phyloP scores from a whole-genome alignment of 2,888 invertebrate species.

The Mimachlamys varia region DNA sequence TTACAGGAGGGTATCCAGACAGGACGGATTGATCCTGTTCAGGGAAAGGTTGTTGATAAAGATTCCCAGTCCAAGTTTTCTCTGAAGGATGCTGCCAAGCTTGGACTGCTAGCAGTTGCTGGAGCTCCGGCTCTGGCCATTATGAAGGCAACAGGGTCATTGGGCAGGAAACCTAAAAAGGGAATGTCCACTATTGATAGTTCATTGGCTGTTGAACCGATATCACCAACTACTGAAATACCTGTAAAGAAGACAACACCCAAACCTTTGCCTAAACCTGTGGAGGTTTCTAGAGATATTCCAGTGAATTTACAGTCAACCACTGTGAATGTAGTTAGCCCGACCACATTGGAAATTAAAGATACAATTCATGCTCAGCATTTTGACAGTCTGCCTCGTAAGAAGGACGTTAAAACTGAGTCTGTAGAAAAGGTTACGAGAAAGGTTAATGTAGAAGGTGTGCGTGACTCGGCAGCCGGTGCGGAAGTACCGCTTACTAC shows the following conservation, averaged over 20 bases:
- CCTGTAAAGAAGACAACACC: slow-evolving; percentile 38
- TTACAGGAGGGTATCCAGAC: slow-evolving; percentile 83
- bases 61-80: slow-evolving; percentile 89
- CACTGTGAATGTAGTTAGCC: slow-evolving; percentile 58
- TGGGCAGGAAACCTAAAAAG: slow-evolving; percentile 39
- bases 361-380: slow-evolving; percentile 54
- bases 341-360: slow-evolving; percentile 68
- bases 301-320: slow-evolving; percentile 53
- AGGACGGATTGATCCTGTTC: slow-evolving; percentile 86
- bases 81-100: slow-evolving; percentile 86
- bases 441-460: slow-evolving; percentile 69
- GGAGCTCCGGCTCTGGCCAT: slow-evolving; percentile 84
- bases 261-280: neutral
- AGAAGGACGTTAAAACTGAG: slow-evolving; percentile 12
- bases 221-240: slow-evolving; percentile 29
- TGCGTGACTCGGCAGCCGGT: slow-evolving; percentile 69
- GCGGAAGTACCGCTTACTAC: slow-evolving; percentile 63
- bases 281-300: neutral
- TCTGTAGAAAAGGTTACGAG: slow-evolving; percentile 55
- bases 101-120: slow-evolving; percentile 89
- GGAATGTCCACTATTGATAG: neutral
- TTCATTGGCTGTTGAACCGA: slow-evolving; percentile 21
- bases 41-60: slow-evolving; percentile 89
- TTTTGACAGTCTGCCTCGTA: slow-evolving; percentile 9
- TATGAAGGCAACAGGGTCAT: slow-evolving; percentile 59